phyloP scores from a whole-genome alignment of 2,113 vertebrate genomes.

The Eupsittula cactorum region DNA sequence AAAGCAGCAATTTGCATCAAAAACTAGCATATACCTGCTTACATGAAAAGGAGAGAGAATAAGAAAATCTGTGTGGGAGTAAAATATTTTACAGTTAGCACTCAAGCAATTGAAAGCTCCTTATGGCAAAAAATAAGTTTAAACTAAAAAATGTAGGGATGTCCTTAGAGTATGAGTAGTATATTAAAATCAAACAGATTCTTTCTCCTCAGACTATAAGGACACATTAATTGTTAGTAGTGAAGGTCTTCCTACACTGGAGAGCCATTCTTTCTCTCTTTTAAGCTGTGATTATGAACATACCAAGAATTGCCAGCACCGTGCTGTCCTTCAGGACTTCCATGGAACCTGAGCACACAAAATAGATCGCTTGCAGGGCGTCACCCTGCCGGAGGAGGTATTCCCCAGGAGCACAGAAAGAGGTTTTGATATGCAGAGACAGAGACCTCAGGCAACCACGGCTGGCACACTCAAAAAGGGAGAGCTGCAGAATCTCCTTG shows the following conservation, averaged over 20 bases:
- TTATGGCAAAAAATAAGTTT: background rate
- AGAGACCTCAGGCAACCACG: conserved; percentile 95
- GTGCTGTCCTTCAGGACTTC: conserved; percentile 96
- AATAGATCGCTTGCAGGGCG: conserved; percentile 97
- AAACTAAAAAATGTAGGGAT: background rate
- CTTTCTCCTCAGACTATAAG: background rate
- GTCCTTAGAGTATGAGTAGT: background rate
- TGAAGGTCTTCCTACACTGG: background rate
- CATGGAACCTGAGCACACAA: conserved; percentile 98
- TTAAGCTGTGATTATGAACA: background rate
- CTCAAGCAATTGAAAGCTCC: background rate
- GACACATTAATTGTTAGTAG: background rate
- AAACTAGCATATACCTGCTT: background rate
- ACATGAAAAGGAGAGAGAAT: background rate
- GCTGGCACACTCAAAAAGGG: conserved; percentile 93
- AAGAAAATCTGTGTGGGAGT: background rate
- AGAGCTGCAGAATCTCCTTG: conserved; percentile 97
- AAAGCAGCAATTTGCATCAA: background rate
- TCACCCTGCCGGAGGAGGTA: conserved; percentile 96
- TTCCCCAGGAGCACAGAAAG: conserved; percentile 96
- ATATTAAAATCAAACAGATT: background rate
- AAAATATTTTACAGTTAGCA: background rate
- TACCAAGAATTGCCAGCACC: conserved; percentile 97
- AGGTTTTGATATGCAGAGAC: conserved; percentile 97
- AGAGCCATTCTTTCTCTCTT: background rate